phyloP scores from a whole-genome alignment of 2,888 invertebrate species.

The Himalopsyche kuldschensis region DNA sequence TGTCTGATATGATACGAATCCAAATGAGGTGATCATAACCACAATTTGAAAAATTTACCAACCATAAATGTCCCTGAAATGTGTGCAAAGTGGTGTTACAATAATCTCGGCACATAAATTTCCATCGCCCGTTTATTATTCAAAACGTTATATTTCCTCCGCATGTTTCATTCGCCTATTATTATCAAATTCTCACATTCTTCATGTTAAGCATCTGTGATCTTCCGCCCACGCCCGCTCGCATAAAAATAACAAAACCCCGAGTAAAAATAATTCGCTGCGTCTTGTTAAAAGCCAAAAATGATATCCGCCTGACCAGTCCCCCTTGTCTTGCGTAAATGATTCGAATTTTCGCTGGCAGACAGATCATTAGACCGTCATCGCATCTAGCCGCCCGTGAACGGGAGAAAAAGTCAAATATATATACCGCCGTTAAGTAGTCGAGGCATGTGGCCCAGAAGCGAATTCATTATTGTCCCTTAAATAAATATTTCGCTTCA shows the following conservation, averaged over 20 bases:
- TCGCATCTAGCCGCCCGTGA: neutral
- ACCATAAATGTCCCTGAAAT: too few relatives aligned
- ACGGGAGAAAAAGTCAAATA: neutral
- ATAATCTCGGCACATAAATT: too few relatives aligned
- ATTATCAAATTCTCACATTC: neutral
- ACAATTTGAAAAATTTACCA: too few relatives aligned
- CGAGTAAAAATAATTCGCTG: neutral
- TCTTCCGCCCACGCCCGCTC: neutral
- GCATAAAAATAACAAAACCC: neutral
- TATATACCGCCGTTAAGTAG: neutral
- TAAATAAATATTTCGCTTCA: neutral
- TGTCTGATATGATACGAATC: too few relatives aligned
- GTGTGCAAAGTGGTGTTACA: too few relatives aligned
- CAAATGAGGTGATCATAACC: too few relatives aligned
- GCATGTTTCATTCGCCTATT: neutral
- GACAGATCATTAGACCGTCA: neutral
- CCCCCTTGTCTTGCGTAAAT: neutral
- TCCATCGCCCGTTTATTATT: too few relatives aligned
- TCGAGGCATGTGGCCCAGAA: neutral
- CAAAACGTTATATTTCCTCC: too few relatives aligned
- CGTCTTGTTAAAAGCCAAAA: neutral
- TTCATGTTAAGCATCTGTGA: neutral
- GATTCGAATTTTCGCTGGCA: neutral
- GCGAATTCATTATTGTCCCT: neutral
- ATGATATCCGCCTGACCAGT: neutral